Evolutionary conservation across 2,888 invertebrate genomes (phyloP).

Genomic region (Drosophila rellima): DNA sequence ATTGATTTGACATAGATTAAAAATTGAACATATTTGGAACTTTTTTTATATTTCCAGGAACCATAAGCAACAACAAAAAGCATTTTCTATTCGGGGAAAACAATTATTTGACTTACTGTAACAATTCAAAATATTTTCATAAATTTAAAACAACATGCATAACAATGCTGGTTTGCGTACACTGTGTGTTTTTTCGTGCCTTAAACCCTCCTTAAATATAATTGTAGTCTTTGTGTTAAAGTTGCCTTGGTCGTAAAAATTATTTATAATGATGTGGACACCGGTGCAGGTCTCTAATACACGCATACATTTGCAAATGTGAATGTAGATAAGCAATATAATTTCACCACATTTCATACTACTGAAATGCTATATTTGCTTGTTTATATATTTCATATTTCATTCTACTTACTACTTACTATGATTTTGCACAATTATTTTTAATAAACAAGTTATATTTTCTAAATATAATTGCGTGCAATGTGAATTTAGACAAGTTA

Average conservation of each 20-base stretch:
- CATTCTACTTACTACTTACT: neutral
- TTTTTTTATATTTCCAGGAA: no score
- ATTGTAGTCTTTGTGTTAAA: neutral
- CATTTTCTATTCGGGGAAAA: no score
- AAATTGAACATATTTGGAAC: no score
- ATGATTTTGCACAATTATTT: neutral
- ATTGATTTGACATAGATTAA: no score
- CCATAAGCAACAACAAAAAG: no score
- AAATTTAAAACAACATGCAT: neutral
- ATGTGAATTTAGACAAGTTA: slow-evolving; percentile 12
- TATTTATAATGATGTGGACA: slow-evolving; percentile 10
- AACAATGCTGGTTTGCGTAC: neutral
- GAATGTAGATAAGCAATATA: neutral
- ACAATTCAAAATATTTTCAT: no score
- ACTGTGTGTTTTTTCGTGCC: neutral
- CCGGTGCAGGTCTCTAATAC: slow-evolving; percentile 8
- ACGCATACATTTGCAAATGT: neutral
- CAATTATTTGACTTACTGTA: no score
- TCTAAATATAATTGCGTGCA: slow-evolving; percentile 10
- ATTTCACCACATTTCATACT: slow-evolving; percentile 5
- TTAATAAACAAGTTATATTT: neutral
- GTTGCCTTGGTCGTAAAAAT: neutral
- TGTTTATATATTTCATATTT: neutral
- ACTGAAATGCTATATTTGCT: no score
- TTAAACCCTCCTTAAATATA: neutral